A percentile compares a stretch with the other conserved stretches of the same genome.
Conservation (phyloP, 2,113 vertebrate genomes). For the Microcebus griseorufus region DNA sequence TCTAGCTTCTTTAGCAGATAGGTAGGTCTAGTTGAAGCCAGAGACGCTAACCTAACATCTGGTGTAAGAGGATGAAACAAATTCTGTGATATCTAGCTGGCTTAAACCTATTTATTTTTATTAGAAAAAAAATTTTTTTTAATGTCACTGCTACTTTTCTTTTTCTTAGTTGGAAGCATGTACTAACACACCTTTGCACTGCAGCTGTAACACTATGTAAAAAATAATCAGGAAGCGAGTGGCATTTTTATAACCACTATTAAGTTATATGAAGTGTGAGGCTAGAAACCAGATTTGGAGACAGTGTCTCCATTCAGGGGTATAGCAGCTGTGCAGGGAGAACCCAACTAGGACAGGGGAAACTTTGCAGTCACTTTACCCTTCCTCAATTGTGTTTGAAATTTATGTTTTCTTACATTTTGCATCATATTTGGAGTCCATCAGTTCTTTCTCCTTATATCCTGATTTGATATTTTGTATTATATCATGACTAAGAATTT, state of each 20-base stretch:
- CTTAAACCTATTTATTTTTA: background rate
- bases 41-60: background rate
- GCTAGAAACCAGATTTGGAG: background rate
- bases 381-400: background rate
- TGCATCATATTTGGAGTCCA: background rate
- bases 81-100: background rate
- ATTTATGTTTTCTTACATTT: background rate
- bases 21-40: background rate
- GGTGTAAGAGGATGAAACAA: background rate
- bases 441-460: background rate
- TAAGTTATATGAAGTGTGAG: constrained; percentile 5
- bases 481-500: constrained; percentile 24
- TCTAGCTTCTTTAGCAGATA: background rate
- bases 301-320: background rate
- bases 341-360: background rate
- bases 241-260: background rate
- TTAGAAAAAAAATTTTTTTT: background rate
- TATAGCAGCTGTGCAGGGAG: background rate
- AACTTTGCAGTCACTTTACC: background rate
- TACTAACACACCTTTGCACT: background rate
- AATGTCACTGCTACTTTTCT: background rate
- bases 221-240: background rate
- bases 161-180: background rate
- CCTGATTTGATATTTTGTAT: background rate
- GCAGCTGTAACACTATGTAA: background rate